Base-by-base conservation (phyloP, 2,797 vertebrate genomes). In the Natrix natrix region DNA sequence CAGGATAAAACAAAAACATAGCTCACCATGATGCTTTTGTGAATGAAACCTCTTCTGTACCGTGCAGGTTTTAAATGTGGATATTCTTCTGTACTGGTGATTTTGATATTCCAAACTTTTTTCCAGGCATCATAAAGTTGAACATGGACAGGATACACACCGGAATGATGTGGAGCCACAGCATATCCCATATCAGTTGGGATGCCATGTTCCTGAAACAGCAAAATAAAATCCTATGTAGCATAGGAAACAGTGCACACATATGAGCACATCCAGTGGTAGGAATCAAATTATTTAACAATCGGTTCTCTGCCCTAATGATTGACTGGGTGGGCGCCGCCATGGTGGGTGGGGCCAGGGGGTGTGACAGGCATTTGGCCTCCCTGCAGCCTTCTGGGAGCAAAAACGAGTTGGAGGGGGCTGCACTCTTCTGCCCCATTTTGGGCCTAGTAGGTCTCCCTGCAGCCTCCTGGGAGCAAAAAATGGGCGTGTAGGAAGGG, bases 91-190 rank as follows among this genome's bases (percentile, higher is more conserved):
- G 98, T 98, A 97, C 98, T 98, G 92, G 98, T 98, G 92, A 97
- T 97, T 96, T 96, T 96, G 94, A 98, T 98, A 93, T 97, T 97
- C 98, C 98, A 98, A 60, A 98, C 97, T 94, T 98, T 98, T 93
- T 98, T 98, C 98, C 98, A 98, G 88, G 98, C 98, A 91, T 97
- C 98, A 24, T 98, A 98, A 92, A 98, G 98, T 8, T 98, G 98
- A 74, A 98, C 97, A 0, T 98, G 98, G 4, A 98, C 98, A 88
- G 98, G 98, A 90, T 98, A 98, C 93, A 98, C 98, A 0, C 99
- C 99, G 0, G 99, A 99, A 95, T 99, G 99, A 96, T 99, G 99
- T 12, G 99, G 99, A 59, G 99, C 98, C 94, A 99, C 99, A 0
- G 99, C 99, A 1, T 99, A 99, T 90, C 99, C 99, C 98, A 99